Percentiles rank a stretch among this genome's conserved stretches.
Evolutionary conservation across 53 echinoderm and acorn worm species (phyloP).

Genomic region (Zoroaster sp.): DNA sequence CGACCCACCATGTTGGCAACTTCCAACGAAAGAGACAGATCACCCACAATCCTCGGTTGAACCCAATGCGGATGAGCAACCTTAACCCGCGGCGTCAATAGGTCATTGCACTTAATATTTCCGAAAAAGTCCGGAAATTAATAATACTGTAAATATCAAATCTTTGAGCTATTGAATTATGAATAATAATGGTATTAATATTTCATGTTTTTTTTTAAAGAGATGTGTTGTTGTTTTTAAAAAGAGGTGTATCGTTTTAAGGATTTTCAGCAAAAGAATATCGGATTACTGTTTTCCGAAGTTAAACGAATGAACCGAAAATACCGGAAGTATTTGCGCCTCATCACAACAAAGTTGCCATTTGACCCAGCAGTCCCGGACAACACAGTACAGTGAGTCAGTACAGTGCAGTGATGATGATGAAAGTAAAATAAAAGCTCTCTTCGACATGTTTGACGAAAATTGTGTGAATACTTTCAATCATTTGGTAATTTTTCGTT

Average conservation of each 20-base stretch:
- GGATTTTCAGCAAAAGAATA: no score
- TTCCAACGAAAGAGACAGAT: constrained; percentile 38
- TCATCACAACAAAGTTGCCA: constrained; percentile 34
- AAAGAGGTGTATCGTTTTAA: no score
- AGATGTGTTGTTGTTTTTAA: no score
- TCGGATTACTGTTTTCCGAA: constrained; percentile 25
- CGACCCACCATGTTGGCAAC: constrained; percentile 64
- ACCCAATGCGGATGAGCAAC: no score
- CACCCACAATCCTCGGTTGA: constrained; percentile 34
- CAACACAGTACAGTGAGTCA: no score
- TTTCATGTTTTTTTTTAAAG: no score
- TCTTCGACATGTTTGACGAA: no score
- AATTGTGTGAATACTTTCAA: no score
- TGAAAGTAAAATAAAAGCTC: no score
- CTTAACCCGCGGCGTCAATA: no score
- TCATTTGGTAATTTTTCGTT: background rate
- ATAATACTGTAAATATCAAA: no score
- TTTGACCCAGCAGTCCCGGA: background rate
- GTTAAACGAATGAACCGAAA: background rate
- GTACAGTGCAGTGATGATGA: no score
- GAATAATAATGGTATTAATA: background rate
- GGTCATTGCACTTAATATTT: background rate
- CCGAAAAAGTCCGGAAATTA: constrained; percentile 20
- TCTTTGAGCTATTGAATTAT: background rate
- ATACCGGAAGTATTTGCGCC: constrained; percentile 17